Evolutionary conservation across 2,888 invertebrate genomes (phyloP), one percentile per base, ranked within the genome.

Genomic region (Luperina testacea): DNA sequence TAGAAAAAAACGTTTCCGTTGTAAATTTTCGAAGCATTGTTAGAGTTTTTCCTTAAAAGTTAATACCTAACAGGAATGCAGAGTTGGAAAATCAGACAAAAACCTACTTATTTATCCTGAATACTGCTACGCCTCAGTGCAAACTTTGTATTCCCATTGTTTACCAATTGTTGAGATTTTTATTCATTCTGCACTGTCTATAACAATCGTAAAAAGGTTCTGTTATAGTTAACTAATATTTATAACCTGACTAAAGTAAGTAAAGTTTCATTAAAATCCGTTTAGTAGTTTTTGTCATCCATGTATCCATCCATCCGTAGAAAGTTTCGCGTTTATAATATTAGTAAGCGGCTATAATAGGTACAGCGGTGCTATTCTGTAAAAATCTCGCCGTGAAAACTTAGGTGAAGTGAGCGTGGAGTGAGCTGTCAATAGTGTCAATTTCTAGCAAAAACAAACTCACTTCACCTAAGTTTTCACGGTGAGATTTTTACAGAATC

Each of bases 81-180:
- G 64, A 32, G 32, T 67, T 57, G 17, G 13, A 20, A 65, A 51
- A 15, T 77, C 72, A 17, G 24, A 57, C 8, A n/a, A 32, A 75
- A 32, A 32, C 24, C 7, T 53, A n/a, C 42, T 45, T 77, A 51
- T 32, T 51, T 24, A 69, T 24, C 17, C 2, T n/a, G 32, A 27
- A 51, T 77, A 63, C 27, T 27, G 9, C 9, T 9, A 17, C 13
- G 20, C 32, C 77, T 77, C 42, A 20, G n/a, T 42, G n/a, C 42
- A 51, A 76, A 76, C 51, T 42, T 76, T 76, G 27, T 76, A 17
- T 76, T 17, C 3, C 11, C 9, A 27, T 61, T 76, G 61, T 76
- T 38, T 74, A n/a, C 9, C 6, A 20, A 71, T 42, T 20, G 27
- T 15, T 61, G 27, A 6, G 38, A 76, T 17, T 51, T 7, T 53